Percentiles rank a stretch among this genome's conserved stretches.
phyloP scores from a whole-genome alignment of 2,888 invertebrate species.

The Hesperia comma region DNA sequence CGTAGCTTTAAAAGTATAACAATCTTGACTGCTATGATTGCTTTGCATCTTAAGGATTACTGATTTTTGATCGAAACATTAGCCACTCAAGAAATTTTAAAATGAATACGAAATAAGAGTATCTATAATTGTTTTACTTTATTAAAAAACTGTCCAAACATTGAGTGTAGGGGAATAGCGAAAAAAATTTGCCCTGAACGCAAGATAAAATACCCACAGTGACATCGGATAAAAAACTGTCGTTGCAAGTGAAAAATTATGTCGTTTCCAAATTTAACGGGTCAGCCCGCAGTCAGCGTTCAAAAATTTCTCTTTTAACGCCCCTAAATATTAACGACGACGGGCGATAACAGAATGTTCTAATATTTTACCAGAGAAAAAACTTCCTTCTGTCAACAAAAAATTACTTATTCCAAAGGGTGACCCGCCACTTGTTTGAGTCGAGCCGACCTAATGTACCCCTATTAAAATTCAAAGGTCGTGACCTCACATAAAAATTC shows the following conservation, averaged over 20 bases:
- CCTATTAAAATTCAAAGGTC: conserved; percentile 53
- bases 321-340: conserved; percentile 18
- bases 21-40: no score
- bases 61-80: no score
- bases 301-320: conserved; percentile 9
- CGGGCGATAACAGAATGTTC: conserved; percentile 10
- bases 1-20: no score
- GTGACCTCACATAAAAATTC: conserved; percentile 54
- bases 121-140: no score
- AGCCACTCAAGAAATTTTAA: no score
- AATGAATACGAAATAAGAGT: no score
- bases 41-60: no score
- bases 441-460: conserved; percentile 48
- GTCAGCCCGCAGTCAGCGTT: not conserved
- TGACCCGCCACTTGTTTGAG: conserved; percentile 41
- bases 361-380: conserved; percentile 28
- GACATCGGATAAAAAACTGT: conserved; percentile 3
- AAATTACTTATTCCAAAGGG: conserved; percentile 42
- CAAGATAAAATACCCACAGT: not conserved
- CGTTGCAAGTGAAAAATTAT: conserved; percentile 11
- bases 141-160: no score
- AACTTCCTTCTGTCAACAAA: conserved; percentile 33
- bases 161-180: not conserved
- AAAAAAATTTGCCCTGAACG: not conserved
- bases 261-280: conserved; percentile 4